Conservation (phyloP, 2,113 vertebrate genomes). For the Plecturocebus donacophilus region DNA sequence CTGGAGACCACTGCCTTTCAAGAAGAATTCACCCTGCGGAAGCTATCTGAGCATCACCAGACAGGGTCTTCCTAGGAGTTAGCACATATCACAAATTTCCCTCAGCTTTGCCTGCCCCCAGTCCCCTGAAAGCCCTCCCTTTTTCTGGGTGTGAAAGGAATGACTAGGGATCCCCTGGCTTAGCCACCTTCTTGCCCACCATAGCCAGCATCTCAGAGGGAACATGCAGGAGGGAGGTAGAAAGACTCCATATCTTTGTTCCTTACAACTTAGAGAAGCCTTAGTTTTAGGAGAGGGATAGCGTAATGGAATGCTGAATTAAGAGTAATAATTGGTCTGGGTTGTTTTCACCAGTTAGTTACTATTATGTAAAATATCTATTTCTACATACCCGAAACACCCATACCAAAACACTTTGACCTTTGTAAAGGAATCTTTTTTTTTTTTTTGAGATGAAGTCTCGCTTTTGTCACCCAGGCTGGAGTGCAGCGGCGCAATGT, state of each 20-base stretch:
- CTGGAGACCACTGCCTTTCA: not conserved
- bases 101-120: not conserved
- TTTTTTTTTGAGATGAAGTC: not conserved
- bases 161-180: not conserved
- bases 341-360: not conserved
- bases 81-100: not conserved
- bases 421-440: not conserved
- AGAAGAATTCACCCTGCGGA: not conserved
- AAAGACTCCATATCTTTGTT: not conserved
- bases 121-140: not conserved
- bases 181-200: not conserved
- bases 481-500: rapidly evolving
- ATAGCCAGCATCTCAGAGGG: not conserved
- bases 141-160: not conserved
- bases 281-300: not conserved
- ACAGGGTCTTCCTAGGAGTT: not conserved
- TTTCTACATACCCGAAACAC: not conserved
- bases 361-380: not conserved
- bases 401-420: not conserved
- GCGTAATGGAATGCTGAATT: not conserved
- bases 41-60: not conserved
- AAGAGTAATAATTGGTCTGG: not conserved
- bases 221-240: not conserved
- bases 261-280: not conserved
- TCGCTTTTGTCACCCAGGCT: not conserved